Conservation (phyloP, 2,113 vertebrate species). For the Origma solitaria region DNA sequence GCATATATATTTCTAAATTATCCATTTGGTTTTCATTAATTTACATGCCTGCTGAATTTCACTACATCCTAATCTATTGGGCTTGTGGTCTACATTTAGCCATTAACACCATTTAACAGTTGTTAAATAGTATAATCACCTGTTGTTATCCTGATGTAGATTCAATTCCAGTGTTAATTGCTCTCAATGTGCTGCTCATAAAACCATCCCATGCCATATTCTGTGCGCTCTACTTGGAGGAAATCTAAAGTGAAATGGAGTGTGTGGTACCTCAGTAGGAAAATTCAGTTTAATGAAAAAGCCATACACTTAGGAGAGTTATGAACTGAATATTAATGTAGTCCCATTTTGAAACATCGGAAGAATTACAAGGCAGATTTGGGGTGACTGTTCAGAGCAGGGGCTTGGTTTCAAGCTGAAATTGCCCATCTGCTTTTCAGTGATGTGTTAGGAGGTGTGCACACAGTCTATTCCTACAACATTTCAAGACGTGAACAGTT, state of each 20-base stretch:
- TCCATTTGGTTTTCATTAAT: neutral
- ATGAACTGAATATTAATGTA: neutral
- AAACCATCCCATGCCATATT: neutral
- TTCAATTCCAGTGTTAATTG: conserved; percentile 17
- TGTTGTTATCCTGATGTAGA: conserved; percentile 24
- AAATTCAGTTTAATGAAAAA: neutral
- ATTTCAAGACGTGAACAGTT: neutral
- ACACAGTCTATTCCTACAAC: neutral
- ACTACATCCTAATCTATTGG: neutral
- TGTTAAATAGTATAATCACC: conserved; percentile 29
- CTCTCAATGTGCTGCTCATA: conserved; percentile 2
- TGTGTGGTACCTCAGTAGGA: neutral
- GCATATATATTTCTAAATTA: conserved; percentile 17
- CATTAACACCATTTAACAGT: conserved; percentile 45
- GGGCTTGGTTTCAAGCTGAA: neutral
- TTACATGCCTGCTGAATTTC: neutral
- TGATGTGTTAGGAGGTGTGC: neutral
- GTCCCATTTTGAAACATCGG: neutral
- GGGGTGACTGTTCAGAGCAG: neutral
- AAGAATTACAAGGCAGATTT: neutral
- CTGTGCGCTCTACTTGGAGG: neutral
- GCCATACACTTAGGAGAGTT: neutral
- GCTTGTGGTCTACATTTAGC: neutral
- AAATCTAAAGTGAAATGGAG: neutral
- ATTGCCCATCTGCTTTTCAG: neutral